Base-by-base conservation (phyloP, 2,113 vertebrate genomes). In the Corvus moneduloides region DNA sequence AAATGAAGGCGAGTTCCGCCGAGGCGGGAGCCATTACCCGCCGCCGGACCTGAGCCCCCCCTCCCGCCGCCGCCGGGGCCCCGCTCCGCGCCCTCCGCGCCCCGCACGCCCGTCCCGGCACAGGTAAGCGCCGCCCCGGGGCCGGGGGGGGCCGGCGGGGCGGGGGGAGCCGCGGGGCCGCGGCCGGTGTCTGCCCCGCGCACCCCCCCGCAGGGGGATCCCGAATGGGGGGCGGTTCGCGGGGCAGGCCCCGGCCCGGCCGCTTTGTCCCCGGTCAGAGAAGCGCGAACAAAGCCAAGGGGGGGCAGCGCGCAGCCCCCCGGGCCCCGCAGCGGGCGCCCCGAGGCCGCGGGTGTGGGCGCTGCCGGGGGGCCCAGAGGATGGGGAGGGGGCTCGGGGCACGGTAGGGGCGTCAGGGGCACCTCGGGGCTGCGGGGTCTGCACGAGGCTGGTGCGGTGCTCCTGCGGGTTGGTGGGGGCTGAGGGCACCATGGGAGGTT, bases 401-500 rank as follows among this genome's bases (percentile, higher is more conserved):
- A 48, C 1, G 59, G 18, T 0, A 2, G 41, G 59, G 59, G 6
- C 12, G 6, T 5, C 71, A 1, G 51, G 2, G 83, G 43, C 52
- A 13, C 24, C 35, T 5, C 51, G 61, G 61, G 52, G 61, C 51
- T 13, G 61, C 30, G 37, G 72, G 73, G 16, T 15, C 44, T 1
- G 63, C 33, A 0, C 46, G 7, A 2, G 46, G 73, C 55, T 2
- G 55, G 1, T 13, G 55, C 64, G n/a, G 3, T 4, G 55, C 48
- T 55, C n/a, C 48, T 0, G 56, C 20, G 39, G 6, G 2, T 33
- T 3, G 18, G 1, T 5, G 66, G 2, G 56, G 51, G 4, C 5
- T 3, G 17, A 15, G 37, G 21, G 62, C 5, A 35, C 32, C 1
- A 0, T 7, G 43, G 35, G 26, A 27, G 49, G 30, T 2, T 4